Conservation (phyloP, 64 coral and sea anemone species). For the Acropora yongei region DNA sequence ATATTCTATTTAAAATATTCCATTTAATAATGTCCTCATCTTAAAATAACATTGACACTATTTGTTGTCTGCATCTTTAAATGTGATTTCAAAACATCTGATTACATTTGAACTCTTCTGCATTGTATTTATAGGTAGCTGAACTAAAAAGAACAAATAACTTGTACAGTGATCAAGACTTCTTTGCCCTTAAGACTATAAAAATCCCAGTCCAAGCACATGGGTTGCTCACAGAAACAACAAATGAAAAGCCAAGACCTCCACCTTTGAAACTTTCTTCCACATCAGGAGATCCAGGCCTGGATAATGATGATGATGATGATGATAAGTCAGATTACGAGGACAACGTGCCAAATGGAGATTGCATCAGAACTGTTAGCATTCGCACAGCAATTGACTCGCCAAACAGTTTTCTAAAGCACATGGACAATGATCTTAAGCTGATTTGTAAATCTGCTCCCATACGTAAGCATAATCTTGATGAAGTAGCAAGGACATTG, state of each 20-base stretch:
- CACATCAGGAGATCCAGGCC: slow-evolving; percentile 33
- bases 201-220: slow-evolving; percentile 90
- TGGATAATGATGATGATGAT: slow-evolving; percentile 13
- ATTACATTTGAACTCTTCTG: not conserved
- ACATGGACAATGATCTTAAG: slow-evolving; percentile 92
- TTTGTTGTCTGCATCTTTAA: not conserved
- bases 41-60: not conserved
- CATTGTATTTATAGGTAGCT: slow-evolving; percentile 67
- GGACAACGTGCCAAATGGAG: slow-evolving; percentile 31
- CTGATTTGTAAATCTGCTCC: slow-evolving; percentile 86
- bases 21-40: too few relatives aligned
- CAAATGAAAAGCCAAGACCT: slow-evolving; percentile 66
- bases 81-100: not conserved
- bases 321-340: slow-evolving; percentile 44
- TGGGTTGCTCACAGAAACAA: slow-evolving; percentile 72
- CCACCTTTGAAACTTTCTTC: slow-evolving; percentile 64
- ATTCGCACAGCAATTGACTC: slow-evolving; percentile 90
- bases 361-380: slow-evolving; percentile 85
- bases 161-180: slow-evolving; percentile 88
- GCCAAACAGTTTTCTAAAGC: slow-evolving; percentile 84
- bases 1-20: too few relatives aligned
- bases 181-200: slow-evolving; percentile 84
- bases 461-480: slow-evolving; percentile 79
- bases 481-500: slow-evolving; percentile 88
- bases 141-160: slow-evolving; percentile 90